Percentiles rank a stretch among this genome's conserved stretches.
Conservation (phyloP, 2,888 invertebrate species). For the Cacoxenus indagator region DNA sequence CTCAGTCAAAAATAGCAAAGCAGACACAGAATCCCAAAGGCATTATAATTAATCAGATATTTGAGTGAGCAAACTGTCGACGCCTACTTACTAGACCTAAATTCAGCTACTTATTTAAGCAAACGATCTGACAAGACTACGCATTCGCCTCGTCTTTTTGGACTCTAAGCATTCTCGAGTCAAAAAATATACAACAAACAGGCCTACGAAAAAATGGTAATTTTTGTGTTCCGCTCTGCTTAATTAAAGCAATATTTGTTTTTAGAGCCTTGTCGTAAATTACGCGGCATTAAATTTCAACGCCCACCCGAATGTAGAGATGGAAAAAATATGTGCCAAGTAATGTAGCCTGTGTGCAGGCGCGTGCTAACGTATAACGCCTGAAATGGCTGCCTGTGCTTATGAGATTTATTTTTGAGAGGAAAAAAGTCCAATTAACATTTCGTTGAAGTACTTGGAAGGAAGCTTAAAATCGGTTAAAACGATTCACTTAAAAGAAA, state of each 20-base stretch:
- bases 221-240: constrained; percentile 54
- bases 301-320: constrained; percentile 32
- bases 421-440: neutral
- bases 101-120: no score
- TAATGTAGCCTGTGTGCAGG: neutral
- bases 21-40: no score
- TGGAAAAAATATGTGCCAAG: neutral
- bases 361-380: constrained; percentile 51
- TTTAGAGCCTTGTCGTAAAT: constrained; percentile 60
- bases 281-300: constrained; percentile 57
- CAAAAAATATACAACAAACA: no score
- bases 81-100: no score
- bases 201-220: no score
- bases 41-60: no score
- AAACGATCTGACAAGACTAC: no score
- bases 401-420: neutral
- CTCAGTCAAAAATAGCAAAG: no score
- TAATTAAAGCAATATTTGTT: constrained; percentile 59
- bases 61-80: no score
- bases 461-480: neutral
- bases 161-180: no score
- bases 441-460: neutral
- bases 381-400: constrained; percentile 53
- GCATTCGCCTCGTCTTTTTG: no score
- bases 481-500: no score